phyloP scores from a whole-genome alignment of 1,140 invertebrate genomes.

The Drosophila ercepeae region DNA sequence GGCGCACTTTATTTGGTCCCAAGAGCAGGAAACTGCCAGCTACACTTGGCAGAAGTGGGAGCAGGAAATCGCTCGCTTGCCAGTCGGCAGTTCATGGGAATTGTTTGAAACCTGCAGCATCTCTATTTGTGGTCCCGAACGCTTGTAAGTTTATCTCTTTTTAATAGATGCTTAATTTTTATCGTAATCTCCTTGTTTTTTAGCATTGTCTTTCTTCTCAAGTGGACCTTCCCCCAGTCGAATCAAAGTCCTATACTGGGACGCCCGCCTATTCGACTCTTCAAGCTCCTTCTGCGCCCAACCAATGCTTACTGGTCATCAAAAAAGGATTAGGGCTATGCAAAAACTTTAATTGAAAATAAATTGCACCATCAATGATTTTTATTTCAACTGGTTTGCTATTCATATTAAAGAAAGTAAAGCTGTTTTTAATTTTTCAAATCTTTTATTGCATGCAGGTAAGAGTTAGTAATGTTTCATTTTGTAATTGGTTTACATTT shows the following conservation, averaged over 20 bases:
- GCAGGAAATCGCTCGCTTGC: slow-evolving; percentile 6
- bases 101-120: not conserved
- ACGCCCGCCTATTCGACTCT: slow-evolving; percentile 17
- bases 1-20: slow-evolving; percentile 10
- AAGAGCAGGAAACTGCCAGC: slow-evolving; percentile 11
- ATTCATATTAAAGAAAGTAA: not conserved
- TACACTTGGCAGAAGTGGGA: slow-evolving; percentile 32
- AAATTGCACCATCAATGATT: too few species aligned
- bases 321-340: not conserved
- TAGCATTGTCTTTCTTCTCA: slow-evolving; percentile 38
- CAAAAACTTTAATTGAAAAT: too few species aligned
- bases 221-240: slow-evolving; percentile 8
- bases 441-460: slow-evolving; percentile 78
- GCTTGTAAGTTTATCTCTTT: slow-evolving; percentile 20
- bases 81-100: slow-evolving; percentile 1
- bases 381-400: too few species aligned
- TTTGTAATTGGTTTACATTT: slow-evolving; percentile 51
- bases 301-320: slow-evolving; percentile 23
- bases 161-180: not conserved
- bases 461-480: slow-evolving; percentile 66
- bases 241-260: slow-evolving; percentile 6
- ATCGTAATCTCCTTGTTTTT: not conserved
- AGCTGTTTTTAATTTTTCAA: slow-evolving; percentile 26
- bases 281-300: slow-evolving; percentile 18
- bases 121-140: slow-evolving; percentile 7